These are phyloP conservation scores for Arion vulgaris DNA, from an alignment of 1,140 invertebrate genomes.

Conservation along the genomic window DNA sequence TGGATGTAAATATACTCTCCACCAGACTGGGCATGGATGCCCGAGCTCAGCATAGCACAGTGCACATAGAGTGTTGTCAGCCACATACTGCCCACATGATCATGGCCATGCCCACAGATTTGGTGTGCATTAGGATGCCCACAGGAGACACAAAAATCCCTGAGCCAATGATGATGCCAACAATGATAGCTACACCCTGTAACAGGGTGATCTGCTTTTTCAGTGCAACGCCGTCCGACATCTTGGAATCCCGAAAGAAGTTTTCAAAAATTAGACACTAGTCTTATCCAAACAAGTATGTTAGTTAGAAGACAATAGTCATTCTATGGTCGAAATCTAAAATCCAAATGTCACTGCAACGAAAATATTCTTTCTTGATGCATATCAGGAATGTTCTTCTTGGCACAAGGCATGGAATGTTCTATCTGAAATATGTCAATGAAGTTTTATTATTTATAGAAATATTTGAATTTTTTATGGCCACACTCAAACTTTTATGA, in stretches of 20 bases:
- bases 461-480: too few species aligned
- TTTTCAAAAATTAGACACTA: too few species aligned
- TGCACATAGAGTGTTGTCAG: conserved; percentile 82
- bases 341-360: too few species aligned
- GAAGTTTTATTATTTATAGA: too few species aligned
- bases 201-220: conserved; percentile 63
- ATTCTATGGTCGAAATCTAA: too few species aligned
- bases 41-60: conserved; percentile 86
- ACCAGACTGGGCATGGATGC: conserved; percentile 93
- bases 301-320: too few species aligned
- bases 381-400: too few species aligned
- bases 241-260: not conserved
- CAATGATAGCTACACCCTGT: conserved; percentile 65
- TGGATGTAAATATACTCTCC: conserved; percentile 97
- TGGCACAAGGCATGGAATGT: too few species aligned
- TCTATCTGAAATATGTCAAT: too few species aligned
- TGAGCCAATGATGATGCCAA: conserved; percentile 78
- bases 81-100: conserved; percentile 87
- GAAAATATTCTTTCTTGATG: too few species aligned
- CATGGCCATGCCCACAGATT: conserved; percentile 85
- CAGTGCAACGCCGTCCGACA: conserved; percentile 49
- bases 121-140: conserved; percentile 85
- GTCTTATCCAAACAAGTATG: too few species aligned
- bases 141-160: conserved; percentile 97
- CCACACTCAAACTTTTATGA: too few species aligned